Conservation (phyloP, 2,888 invertebrate species). For the Perithous albicinctus region DNA sequence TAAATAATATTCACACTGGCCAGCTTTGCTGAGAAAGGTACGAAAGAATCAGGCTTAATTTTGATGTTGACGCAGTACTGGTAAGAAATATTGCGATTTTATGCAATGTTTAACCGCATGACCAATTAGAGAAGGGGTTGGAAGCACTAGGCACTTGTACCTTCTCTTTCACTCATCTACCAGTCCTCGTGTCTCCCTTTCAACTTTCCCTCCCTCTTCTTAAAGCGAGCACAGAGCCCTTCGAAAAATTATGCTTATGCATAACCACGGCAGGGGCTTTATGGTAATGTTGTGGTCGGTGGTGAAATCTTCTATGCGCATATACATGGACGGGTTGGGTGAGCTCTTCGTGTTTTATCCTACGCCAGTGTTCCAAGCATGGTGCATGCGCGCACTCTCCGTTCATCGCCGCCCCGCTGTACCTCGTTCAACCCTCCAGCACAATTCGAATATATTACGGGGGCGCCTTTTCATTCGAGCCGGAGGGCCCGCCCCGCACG, state of each 20-base stretch:
- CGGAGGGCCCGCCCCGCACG: constrained; percentile 61
- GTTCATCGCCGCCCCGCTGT: constrained; percentile 39
- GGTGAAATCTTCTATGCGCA: constrained; percentile 82
- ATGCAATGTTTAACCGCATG: constrained; percentile 82
- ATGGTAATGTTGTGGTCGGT: constrained; percentile 82
- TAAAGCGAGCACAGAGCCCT: constrained; percentile 54
- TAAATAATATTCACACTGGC: constrained; percentile 33
- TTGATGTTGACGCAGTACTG: constrained; percentile 73
- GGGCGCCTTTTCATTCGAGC: constrained; percentile 77
- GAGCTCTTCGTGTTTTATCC: constrained; percentile 73
- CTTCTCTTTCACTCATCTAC: constrained; percentile 32
- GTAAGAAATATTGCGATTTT: constrained; percentile 82
- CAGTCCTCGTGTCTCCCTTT: constrained; percentile 26
- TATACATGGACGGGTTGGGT: constrained; percentile 69
- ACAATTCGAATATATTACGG: constrained; percentile 79
- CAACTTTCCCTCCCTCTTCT: constrained; percentile 20
- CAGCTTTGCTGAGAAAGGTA: constrained; percentile 26
- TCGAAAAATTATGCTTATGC: constrained; percentile 83
- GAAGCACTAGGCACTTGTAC: constrained; percentile 45
- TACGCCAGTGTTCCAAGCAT: constrained; percentile 61
- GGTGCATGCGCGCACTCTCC: constrained; percentile 55
- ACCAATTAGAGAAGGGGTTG: constrained; percentile 80
- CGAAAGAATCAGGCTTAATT: constrained; percentile 78
- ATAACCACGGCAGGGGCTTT: constrained; percentile 81
- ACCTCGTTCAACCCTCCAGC: constrained; percentile 64